Evolutionary conservation across 2,888 invertebrate species (phyloP), one percentile per base, ranked within the genome.

Genomic region (Lutraria lutraria): DNA sequence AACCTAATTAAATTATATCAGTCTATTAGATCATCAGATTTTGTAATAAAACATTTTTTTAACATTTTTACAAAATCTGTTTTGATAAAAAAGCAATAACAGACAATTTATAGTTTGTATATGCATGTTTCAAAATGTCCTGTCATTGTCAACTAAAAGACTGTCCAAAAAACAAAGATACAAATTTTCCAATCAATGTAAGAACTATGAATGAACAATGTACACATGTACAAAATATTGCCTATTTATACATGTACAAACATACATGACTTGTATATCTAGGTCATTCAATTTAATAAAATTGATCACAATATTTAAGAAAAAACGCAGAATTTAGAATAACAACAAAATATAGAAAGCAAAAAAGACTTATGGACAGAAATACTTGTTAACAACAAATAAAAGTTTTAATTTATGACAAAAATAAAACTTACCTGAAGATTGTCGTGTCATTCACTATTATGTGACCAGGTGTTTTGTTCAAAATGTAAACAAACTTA

Each of bases 401-500:
- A 25, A 31, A 34, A 34, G 76, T 76, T 76, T 76, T 31, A 19
- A 76, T 34, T 34, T 16, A 76, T 31, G 19, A 76, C 19, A 68
- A 34, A n/a, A 34, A 19, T 6, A 76, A 31, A 76, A 76, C 31
- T 72, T 76, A 76, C 76, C 76, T 76, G 76, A 34, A 31, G 25
- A 76, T 31, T 34, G 34, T 31, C 29, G 31, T 76, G 76, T 34
- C 76, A 76, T 76, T 31, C 31, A 76, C 8, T 8, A 43, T 43
- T 43, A 4, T 8, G 43, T 76, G 31, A 31, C 31, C 76, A 76
- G 76, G 76, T 76, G 76, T 76, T 76, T 76, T 76, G 25, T 76
- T 76, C 76, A 76, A 34, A 76, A 76, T 25, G 76, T 76, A 76
- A 76, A 76, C 76, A 76, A 76, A 76, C 31, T 31, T 25, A 31